phyloP scores from a whole-genome alignment of 2,888 invertebrate species.

The Dyspetes luteomarginatus region DNA sequence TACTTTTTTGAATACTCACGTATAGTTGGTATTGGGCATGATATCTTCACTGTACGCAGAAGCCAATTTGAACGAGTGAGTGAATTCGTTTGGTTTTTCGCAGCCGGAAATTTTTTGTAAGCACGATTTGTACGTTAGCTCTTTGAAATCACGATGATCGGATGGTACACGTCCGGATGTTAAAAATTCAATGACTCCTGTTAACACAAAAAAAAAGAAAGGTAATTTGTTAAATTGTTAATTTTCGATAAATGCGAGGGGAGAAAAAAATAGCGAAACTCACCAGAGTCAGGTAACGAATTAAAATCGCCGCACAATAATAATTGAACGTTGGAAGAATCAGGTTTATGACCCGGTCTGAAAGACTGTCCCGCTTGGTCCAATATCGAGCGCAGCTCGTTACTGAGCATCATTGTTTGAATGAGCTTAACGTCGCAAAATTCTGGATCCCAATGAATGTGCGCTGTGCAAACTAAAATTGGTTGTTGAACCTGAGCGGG shows the following conservation, averaged over 20 bases:
- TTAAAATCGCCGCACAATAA: slow-evolving; percentile 99
- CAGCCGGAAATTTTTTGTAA: slow-evolving; percentile 95
- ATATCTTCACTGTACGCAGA: slow-evolving; percentile 97
- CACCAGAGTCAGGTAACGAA: slow-evolving; percentile 97
- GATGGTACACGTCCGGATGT: slow-evolving; percentile 94
- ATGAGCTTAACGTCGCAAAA: slow-evolving; percentile 99
- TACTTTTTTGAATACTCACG: slow-evolving; percentile 87
- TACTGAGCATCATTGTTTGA: slow-evolving; percentile 99
- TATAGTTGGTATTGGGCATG: slow-evolving; percentile 99
- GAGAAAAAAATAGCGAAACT: slow-evolving; percentile 50
- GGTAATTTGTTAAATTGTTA: neutral
- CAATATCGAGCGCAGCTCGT: slow-evolving; percentile 94
- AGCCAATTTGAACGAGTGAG: slow-evolving; percentile 97
- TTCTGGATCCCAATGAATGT: slow-evolving; percentile 99
- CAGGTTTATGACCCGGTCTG: slow-evolving; percentile 89
- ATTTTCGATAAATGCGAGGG: neutral
- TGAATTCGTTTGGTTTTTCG: slow-evolving; percentile 94
- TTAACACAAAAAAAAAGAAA: slow-evolving; percentile 4
- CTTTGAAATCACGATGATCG: slow-evolving; percentile 98
- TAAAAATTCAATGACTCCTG: slow-evolving; percentile 98
- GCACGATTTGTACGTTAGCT: slow-evolving; percentile 95
- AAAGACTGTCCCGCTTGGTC: slow-evolving; percentile 94
- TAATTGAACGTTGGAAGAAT: slow-evolving; percentile 93
- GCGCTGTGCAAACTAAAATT: slow-evolving; percentile 98
- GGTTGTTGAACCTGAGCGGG: slow-evolving; percentile 92